A percentile compares a stretch with the other conserved stretches of the same genome.
Evolutionary conservation across 2,113 vertebrate genomes (phyloP).

Genomic region (Lepisosteus osseus): DNA sequence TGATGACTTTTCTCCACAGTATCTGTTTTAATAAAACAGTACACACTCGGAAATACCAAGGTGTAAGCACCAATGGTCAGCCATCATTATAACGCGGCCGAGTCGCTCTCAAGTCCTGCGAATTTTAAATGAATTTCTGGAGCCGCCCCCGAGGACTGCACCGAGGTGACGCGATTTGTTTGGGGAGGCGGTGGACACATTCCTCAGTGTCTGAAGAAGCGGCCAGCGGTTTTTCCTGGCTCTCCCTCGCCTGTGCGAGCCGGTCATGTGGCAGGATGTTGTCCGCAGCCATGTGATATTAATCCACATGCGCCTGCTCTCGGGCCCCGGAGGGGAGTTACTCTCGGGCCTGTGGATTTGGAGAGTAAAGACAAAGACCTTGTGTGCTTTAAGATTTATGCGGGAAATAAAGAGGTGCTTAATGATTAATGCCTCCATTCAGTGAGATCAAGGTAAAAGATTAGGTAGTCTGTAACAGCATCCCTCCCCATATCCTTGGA

Average conservation of each 20-base stretch:
- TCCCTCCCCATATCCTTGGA: too few species aligned
- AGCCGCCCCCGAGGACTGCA: not conserved
- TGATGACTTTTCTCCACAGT: too few species aligned
- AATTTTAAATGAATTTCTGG: too few species aligned
- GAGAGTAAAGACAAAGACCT: conserved; percentile 71
- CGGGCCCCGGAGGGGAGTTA: conserved; percentile 54
- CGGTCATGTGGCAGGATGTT: conserved; percentile 69
- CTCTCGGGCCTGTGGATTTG: conserved; percentile 61
- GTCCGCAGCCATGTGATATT: conserved; percentile 62
- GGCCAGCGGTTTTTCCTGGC: conserved; percentile 32
- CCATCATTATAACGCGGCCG: too few species aligned
- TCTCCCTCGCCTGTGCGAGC: conserved; percentile 43
- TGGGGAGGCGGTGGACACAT: conserved; percentile 44
- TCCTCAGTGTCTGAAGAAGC: conserved; percentile 42
- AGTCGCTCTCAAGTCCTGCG: too few species aligned
- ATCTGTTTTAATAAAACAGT: too few species aligned
- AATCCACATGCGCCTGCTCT: conserved; percentile 57
- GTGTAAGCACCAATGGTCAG: too few species aligned
- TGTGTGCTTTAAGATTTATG: conserved; percentile 50
- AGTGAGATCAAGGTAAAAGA: too few species aligned
- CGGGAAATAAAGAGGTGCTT: not conserved
- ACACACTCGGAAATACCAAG: not conserved
- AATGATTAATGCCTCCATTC: not conserved
- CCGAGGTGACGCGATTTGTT: conserved; percentile 27
- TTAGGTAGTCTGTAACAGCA: too few species aligned